Conservation (phyloP, 2,113 vertebrate species). For the Alectura lathami region DNA sequence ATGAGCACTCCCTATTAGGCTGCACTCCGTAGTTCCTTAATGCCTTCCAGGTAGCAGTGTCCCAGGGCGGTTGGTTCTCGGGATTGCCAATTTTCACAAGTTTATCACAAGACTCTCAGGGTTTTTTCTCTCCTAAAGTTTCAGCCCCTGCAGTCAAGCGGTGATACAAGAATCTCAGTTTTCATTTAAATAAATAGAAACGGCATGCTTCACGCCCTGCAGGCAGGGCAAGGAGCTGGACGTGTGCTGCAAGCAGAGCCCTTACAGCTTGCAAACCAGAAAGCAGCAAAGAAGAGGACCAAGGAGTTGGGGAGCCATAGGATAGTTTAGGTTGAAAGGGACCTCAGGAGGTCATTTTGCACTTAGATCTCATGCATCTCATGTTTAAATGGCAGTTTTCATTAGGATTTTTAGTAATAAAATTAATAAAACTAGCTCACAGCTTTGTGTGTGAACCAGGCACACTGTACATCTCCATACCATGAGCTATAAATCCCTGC, state of each 20-base stretch:
- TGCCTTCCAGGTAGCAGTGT: background rate
- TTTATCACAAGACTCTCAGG: conserved; percentile 28
- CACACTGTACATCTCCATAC: background rate
- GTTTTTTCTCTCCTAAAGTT: background rate
- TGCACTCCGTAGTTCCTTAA: background rate
- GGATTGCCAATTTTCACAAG: conserved; percentile 24
- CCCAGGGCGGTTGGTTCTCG: conserved; percentile 8
- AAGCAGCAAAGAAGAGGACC: background rate
- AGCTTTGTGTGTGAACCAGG: background rate
- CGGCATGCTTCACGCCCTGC: accelerated
- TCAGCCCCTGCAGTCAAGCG: background rate
- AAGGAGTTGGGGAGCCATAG: background rate
- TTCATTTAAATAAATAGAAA: conserved; percentile 16
- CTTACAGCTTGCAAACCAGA: background rate
- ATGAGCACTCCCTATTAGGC: background rate
- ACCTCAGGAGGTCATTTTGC: background rate
- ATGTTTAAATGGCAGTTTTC: background rate
- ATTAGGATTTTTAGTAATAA: background rate
- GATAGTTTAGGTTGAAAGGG: background rate
- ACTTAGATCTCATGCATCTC: background rate
- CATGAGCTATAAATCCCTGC: background rate
- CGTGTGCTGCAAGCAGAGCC: background rate
- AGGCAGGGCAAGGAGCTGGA: background rate
- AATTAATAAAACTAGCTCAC: background rate
- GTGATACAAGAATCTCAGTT: background rate